phyloP scores from a whole-genome alignment of 1,140 invertebrate species.

The Hyposmocoma kahamanoa region DNA sequence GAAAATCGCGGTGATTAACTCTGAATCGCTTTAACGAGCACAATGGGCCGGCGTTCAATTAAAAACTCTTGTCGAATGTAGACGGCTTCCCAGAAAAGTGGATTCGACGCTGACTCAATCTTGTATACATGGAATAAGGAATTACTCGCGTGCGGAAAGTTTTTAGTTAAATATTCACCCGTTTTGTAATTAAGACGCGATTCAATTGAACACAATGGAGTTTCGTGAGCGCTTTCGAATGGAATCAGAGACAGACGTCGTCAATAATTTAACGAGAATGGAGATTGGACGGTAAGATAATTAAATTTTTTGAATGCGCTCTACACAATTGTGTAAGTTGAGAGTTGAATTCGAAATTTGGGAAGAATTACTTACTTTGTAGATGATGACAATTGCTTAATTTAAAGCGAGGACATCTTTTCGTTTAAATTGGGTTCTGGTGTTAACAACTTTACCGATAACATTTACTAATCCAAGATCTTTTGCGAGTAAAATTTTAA shows the following conservation, averaged over 20 bases:
- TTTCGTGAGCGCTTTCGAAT: constrained; percentile 45
- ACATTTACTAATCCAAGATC: too few species aligned
- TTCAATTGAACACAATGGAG: constrained; percentile 57
- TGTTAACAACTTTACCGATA: too few species aligned
- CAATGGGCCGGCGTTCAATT: constrained; percentile 67
- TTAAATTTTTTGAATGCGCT: constrained; percentile 22
- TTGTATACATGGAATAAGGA: constrained; percentile 70
- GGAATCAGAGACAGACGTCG: constrained; percentile 40
- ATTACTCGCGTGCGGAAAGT: constrained; percentile 68
- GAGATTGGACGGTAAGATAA: constrained; percentile 18
- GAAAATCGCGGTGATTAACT: constrained; percentile 69
- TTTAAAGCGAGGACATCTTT: too few species aligned
- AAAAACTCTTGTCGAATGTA: constrained; percentile 67
- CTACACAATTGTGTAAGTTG: constrained; percentile 11
- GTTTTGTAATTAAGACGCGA: constrained; percentile 70
- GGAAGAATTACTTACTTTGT: too few species aligned
- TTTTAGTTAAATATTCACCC: constrained; percentile 72
- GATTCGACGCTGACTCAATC: constrained; percentile 64
- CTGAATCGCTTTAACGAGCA: constrained; percentile 68
- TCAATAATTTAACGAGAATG: constrained; percentile 23
- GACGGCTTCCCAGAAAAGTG: constrained; percentile 56
- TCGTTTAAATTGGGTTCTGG: too few species aligned
- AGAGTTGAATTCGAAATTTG: not conserved
- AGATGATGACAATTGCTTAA: too few species aligned
- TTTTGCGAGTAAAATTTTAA: too few species aligned